Conservation (phyloP, 2,113 vertebrate genomes). For the Pterocles gutturalis region DNA sequence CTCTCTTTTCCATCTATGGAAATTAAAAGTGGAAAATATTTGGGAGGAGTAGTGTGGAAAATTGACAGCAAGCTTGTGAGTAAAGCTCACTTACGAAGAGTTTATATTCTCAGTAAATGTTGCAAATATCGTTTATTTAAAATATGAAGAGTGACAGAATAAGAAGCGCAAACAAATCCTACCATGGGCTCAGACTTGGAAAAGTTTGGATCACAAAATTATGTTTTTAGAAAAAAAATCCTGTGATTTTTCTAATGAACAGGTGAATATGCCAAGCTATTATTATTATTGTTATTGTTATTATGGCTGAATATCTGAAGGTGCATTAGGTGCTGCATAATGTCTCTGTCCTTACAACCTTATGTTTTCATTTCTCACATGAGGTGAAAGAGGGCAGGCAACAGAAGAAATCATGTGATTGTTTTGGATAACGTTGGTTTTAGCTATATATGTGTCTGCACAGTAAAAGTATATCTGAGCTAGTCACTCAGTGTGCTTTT, state of each 20-base stretch:
- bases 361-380: background rate
- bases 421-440: background rate
- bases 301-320: background rate
- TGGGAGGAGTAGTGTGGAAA: background rate
- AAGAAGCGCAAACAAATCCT: background rate
- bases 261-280: background rate
- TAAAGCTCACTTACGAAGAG: background rate
- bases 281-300: background rate
- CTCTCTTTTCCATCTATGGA: background rate
- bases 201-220: background rate
- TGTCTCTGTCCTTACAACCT: background rate
- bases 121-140: background rate
- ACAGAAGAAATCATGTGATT: background rate
- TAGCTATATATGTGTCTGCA: background rate
- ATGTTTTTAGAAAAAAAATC: background rate
- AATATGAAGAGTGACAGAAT: background rate
- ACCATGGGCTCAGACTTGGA: background rate
- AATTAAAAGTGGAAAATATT: background rate
- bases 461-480: background rate
- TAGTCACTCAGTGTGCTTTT: background rate
- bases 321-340: background rate
- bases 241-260: background rate
- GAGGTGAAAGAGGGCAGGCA: rapidly evolving
- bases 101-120: background rate
- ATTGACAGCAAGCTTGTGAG: background rate